Base-by-base conservation (phyloP, 2,888 invertebrate species). In the Galerucella calmariensis region DNA sequence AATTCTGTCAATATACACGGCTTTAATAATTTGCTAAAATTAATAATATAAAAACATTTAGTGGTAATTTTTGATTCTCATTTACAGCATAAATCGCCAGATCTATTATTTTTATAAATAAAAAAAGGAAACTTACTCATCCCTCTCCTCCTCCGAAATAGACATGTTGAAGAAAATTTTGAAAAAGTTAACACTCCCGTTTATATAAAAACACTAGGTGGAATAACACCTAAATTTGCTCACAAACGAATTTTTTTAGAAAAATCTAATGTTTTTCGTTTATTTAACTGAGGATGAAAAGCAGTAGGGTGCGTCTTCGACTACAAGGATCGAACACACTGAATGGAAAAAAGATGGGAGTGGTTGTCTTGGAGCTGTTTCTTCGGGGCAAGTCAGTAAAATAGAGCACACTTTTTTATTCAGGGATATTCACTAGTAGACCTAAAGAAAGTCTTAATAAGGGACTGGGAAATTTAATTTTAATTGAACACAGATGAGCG, bases 101-200 rank as follows among this genome's bases (percentile, higher is more conserved):
- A 51, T 10, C 27, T 14, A 48, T 16, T 20, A 46, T 48, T 66
- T 24, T 14, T 24, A 66, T 48, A 10, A 48, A 66, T 51, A 61
- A 6, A 56, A 48, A 27, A 56, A n/a, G 41, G n/a, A 58, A 88
- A 92, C 93, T 93, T 87, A 93, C 93, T 93, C 93, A 84, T 93
- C 93, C 76, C 90, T 88, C 79, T 92, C 91, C 84, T 93, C 93
- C 81, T 93, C 93, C 77, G 91, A 91, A 83, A 92, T 89, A 77
- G 82, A 83, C 83, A 82, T 83, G 48, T 27, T 78, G 73, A 67
- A 48, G 44, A 68, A 69, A 62, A 73, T 61, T 44, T 59, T 69
- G 74, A 73, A 27, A 69, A 58, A 41, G 8, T 41, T 41, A 41
- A 41, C 35, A 41, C 35, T 41, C 35, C 5, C 66, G 58, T 66